These are phyloP conservation scores for Falco columbarius DNA, from an alignment of 2,797 vertebrate species.

Conservation along the genomic window DNA sequence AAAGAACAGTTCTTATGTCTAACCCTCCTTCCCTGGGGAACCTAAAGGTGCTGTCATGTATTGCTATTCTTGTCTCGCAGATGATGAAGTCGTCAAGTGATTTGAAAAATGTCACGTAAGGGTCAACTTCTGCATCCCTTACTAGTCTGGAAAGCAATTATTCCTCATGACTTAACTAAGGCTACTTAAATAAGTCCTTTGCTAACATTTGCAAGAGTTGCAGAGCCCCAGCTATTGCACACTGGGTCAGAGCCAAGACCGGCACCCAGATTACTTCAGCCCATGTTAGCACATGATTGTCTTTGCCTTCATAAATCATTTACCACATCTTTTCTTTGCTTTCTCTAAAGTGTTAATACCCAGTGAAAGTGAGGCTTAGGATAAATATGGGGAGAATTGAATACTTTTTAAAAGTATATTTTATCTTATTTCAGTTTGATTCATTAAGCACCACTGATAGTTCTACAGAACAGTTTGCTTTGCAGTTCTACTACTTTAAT, in stretches of 20 bases:
- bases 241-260: accelerated
- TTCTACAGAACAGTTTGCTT: background rate
- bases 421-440: background rate
- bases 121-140: background rate
- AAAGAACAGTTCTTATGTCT: background rate
- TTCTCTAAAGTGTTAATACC: background rate
- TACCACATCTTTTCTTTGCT: background rate
- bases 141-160: constrained; percentile 30
- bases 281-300: background rate
- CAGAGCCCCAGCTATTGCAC: background rate
- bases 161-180: background rate
- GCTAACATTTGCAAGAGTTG: background rate
- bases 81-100: background rate
- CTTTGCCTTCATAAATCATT: background rate
- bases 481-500: background rate
- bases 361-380: background rate
- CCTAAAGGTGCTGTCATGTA: background rate
- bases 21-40: background rate
- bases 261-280: background rate
- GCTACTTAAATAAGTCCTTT: background rate
- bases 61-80: background rate
- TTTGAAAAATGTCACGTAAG: background rate
- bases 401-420: background rate
- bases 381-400: background rate
- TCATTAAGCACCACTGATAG: background rate